A percentile compares a stretch with the other conserved stretches of the same genome.
phyloP scores from a whole-genome alignment of 2,113 vertebrate genomes.

The Gorsachius goisagi region DNA sequence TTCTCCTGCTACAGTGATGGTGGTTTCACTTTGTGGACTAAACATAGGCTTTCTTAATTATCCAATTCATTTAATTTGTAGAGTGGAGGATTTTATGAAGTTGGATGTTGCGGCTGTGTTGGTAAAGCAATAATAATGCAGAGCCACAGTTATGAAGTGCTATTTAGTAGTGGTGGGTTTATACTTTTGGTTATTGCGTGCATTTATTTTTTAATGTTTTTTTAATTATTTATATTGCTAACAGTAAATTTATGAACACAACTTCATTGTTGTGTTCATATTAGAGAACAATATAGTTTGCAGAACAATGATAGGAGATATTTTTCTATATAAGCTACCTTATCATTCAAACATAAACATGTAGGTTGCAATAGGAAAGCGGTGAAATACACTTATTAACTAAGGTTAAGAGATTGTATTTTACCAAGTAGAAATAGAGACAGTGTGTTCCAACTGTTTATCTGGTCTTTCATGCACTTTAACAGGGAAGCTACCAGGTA shows the following conservation, averaged over 20 bases:
- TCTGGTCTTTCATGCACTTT: not conserved
- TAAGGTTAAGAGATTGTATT: not conserved
- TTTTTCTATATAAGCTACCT: not conserved
- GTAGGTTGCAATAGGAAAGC: not conserved
- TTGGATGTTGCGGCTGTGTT: not conserved
- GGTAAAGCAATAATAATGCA: slow-evolving; percentile 11
- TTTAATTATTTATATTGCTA: slow-evolving; percentile 34
- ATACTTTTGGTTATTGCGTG: not conserved
- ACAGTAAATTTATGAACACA: not conserved
- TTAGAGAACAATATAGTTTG: slow-evolving; percentile 13
- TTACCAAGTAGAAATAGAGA: not conserved
- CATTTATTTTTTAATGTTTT: not conserved
- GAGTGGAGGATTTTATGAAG: not conserved
- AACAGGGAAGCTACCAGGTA: not conserved
- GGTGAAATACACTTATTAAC: not conserved
- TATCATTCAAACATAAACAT: not conserved
- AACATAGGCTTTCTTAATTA: slow-evolving; percentile 23
- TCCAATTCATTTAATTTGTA: not conserved
- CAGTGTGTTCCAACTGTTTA: not conserved
- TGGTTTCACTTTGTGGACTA: slow-evolving; percentile 12
- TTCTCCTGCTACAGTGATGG: not conserved
- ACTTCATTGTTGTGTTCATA: not conserved
- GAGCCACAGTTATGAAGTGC: slow-evolving; percentile 14
- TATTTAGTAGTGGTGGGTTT: not conserved
- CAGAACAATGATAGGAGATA: not conserved